Conservation (phyloP, 2,888 invertebrate species). For the Didymodactylos carnosus region DNA sequence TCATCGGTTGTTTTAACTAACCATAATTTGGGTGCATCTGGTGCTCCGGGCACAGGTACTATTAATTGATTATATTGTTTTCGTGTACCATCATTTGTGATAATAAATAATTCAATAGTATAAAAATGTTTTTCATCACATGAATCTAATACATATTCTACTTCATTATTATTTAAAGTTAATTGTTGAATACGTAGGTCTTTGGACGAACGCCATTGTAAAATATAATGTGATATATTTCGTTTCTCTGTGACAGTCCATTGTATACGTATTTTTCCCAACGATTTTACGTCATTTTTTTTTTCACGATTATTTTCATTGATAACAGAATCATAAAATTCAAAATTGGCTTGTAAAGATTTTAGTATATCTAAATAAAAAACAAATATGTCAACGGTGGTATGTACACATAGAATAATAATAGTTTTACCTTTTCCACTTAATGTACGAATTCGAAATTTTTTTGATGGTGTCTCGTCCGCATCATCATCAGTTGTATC, state of each 20-base stretch:
- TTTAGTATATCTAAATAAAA: background rate
- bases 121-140: background rate
- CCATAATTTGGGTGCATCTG: constrained; percentile 31
- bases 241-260: constrained; percentile 25
- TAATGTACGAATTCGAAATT: constrained; percentile 25
- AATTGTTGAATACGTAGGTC: constrained; percentile 27
- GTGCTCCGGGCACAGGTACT: constrained; percentile 28
- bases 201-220: constrained; percentile 27
- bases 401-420: background rate
- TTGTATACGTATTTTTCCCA: constrained; percentile 25
- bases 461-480: constrained; percentile 29
- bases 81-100: background rate
- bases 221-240: constrained; percentile 25
- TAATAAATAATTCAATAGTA: constrained; percentile 2
- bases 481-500: constrained; percentile 19
- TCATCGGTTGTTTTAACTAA: constrained; percentile 23
- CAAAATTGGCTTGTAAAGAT: background rate
- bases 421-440: constrained; percentile 21
- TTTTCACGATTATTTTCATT: background rate
- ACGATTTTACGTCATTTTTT: constrained; percentile 2
- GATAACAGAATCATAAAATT: background rate
- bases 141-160: background rate
- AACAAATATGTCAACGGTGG: background rate
- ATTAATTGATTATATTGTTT: background rate
- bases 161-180: constrained; percentile 23